Evolutionary conservation across 2,888 invertebrate genomes (phyloP).

Genomic region (Eilema sororculum): DNA sequence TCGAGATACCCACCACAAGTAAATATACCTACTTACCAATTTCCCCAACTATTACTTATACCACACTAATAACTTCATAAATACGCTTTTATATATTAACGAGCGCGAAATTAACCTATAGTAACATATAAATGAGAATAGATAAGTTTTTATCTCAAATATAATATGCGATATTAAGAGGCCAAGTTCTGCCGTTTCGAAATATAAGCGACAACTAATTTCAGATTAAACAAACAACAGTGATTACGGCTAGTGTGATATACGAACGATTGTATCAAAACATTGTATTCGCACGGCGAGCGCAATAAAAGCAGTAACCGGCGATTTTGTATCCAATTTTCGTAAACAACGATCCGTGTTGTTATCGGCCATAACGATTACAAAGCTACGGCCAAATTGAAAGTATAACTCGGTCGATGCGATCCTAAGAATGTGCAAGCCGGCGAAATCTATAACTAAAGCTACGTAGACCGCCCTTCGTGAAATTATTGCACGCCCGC

Average conservation of each 20-base stretch:
- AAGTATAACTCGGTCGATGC: conserved; percentile 63
- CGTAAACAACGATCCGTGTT: conserved; percentile 57
- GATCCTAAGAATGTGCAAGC: conserved; percentile 74
- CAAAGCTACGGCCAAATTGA: conserved; percentile 59
- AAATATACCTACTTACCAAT: conserved; percentile 37
- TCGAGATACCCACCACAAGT: conserved; percentile 25
- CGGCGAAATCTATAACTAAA: conserved; percentile 70
- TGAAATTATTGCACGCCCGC: conserved; percentile 82
- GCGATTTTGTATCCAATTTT: conserved; percentile 60
- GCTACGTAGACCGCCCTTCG: conserved; percentile 73
- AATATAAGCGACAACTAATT: conserved; percentile 59
- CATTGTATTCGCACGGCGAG: conserved; percentile 48
- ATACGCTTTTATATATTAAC: conserved; percentile 33
- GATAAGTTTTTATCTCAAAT: conserved; percentile 45
- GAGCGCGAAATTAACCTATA: conserved; percentile 18
- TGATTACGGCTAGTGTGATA: conserved; percentile 56
- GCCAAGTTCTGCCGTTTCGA: conserved; percentile 54
- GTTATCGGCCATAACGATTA: conserved; percentile 65
- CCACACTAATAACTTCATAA: conserved; percentile 32
- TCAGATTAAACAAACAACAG: conserved; percentile 68
- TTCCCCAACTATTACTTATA: conserved; percentile 34
- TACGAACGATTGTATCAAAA: conserved; percentile 48
- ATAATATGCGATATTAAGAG: conserved; percentile 51
- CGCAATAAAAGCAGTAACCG: conserved; percentile 59
- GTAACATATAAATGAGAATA: conserved; percentile 29